phyloP scores from a whole-genome alignment of 2,113 vertebrate genomes.

The Notiomystis cincta region DNA sequence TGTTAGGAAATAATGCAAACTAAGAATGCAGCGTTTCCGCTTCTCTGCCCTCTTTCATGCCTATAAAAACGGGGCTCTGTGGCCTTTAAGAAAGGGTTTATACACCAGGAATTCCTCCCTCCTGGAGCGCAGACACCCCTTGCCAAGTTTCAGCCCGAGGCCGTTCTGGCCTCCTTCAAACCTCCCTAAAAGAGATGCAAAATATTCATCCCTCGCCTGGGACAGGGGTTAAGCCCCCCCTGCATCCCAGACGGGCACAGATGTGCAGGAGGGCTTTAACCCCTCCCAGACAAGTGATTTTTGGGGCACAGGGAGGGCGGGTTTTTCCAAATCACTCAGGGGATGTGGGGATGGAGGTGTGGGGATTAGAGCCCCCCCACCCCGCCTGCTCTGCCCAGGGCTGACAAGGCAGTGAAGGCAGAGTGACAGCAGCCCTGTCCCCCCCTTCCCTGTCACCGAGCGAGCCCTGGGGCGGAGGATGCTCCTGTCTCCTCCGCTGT shows the following conservation, averaged over 20 bases:
- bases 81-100: not conserved
- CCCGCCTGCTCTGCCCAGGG: not conserved
- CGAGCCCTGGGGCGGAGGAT: not conserved
- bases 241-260: not conserved
- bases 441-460: not conserved
- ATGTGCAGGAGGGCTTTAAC: not conserved
- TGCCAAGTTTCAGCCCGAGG: not conserved
- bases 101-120: not conserved
- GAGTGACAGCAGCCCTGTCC: not conserved
- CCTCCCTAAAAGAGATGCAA: not conserved
- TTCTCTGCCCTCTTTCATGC: slow-evolving; percentile 4
- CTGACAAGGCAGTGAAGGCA: not conserved
- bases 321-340: accelerated
- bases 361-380: not conserved
- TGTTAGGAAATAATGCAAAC: not conserved
- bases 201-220: not conserved
- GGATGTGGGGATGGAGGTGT: not conserved
- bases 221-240: not conserved
- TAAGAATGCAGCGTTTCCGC: not conserved
- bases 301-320: not conserved
- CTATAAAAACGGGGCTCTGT: not conserved
- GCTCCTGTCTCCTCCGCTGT: not conserved
- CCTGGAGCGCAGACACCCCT: not conserved
- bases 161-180: not conserved
- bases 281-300: accelerated